Conservation (phyloP, 2,113 vertebrate genomes). For the Aramus guarauna region DNA sequence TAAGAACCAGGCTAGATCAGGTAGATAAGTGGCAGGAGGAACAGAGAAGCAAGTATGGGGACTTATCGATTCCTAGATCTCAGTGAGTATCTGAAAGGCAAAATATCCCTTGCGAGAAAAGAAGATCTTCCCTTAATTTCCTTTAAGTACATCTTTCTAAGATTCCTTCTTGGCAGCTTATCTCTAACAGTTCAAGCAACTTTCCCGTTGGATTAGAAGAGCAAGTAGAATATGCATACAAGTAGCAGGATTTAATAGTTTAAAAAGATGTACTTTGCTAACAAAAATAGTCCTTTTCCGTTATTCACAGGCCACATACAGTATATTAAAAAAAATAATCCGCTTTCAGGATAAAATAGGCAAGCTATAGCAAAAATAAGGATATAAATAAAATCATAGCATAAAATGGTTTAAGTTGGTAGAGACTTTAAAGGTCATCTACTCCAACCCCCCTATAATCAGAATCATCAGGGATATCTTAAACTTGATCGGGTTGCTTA, state of each 20-base stretch:
- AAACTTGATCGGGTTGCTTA: background rate
- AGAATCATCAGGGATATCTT: background rate
- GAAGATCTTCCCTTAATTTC: background rate
- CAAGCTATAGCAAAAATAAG: background rate
- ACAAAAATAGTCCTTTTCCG: background rate
- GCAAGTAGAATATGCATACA: background rate
- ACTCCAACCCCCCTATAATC: background rate
- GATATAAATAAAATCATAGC: background rate
- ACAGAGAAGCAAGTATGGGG: background rate
- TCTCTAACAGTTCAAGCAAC: background rate
- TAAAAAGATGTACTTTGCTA: background rate
- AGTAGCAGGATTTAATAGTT: background rate
- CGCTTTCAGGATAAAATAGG: background rate
- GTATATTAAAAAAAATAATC: no score
- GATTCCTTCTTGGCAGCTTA: background rate
- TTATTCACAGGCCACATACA: background rate
- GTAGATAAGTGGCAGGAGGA: background rate
- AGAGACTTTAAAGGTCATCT: background rate
- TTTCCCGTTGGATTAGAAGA: background rate
- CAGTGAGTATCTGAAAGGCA: background rate
- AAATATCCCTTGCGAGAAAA: background rate
- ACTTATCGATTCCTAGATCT: background rate
- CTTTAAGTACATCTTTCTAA: background rate
- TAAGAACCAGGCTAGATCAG: background rate
- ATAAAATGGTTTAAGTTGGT: background rate